Base-by-base conservation (phyloP, 2,113 vertebrate genomes). In the Colius striatus region DNA sequence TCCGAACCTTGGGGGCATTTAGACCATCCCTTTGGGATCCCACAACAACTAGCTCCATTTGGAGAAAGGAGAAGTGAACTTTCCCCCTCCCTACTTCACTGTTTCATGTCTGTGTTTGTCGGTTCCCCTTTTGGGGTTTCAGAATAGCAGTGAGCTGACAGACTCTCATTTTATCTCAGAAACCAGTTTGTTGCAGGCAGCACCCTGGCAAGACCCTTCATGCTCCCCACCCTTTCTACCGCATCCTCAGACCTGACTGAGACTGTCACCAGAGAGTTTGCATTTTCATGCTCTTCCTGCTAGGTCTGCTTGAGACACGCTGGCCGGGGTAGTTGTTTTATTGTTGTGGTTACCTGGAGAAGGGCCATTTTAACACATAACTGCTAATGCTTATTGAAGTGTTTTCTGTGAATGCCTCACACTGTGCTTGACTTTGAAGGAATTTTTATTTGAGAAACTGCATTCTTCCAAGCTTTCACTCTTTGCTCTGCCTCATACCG, bases 391-490 rank as follows among this genome's bases (percentile, higher is more conserved):
- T 92, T 62, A 63, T 9, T 54, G 14, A 87, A 94, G 80, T 55
- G 26, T 43, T 79, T 81, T 63, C 75, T 61, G 32, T 1, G 15
- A 91, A 12, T 67, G 26, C 38, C 48, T 90, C 34, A 90, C 27
- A 29, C 43, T 71, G 75, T 38, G 32, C 20, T 83, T 74, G 79
- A 92, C 48, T 85, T 78, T 32, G 48, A 95, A 88, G 29, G 72
- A 90, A 53, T 73, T 91, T 87, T 90, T 75, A 65, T 75, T 74
- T 76, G 82, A 96, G 68, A 66, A 95, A 45, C 4, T 17, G 7
- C 26, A 21, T 66, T 85, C 30, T 91, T 95, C 43, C 67, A 50
- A 87, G 45, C 2, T 67, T 87, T 80, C 34, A 51, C 16, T 63
- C 36, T 58, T 71, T 84, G 54, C 81, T 47, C 47, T 72, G 48